Percentiles rank a stretch among this genome's conserved stretches.
Conservation (phyloP, 2,797 vertebrate genomes). For the Pseudochirops corinnae region DNA sequence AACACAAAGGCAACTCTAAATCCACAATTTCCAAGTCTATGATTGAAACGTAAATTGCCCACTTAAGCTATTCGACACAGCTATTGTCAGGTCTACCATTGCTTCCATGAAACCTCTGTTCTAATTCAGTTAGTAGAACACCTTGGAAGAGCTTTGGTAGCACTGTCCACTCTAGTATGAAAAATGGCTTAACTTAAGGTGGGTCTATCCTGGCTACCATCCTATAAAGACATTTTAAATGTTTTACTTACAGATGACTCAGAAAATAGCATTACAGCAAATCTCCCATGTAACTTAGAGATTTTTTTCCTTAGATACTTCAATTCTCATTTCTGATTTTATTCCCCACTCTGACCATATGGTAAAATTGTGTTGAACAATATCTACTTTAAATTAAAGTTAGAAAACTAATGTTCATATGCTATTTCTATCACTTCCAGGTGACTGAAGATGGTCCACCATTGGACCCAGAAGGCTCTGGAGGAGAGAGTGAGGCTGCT, state of each 20-base stretch:
- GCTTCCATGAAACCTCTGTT: slow-evolving; percentile 71
- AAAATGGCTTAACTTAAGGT: slow-evolving; percentile 6
- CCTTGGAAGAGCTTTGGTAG: slow-evolving; percentile 29
- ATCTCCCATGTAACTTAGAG: neutral
- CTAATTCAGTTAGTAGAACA: slow-evolving; percentile 73
- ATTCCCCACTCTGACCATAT: neutral
- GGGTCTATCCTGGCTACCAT: slow-evolving; percentile 23
- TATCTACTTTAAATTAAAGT: no score
- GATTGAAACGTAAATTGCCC: neutral
- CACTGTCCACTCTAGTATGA: neutral
- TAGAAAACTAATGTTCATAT: no score
- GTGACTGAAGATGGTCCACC: no score
- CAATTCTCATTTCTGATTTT: neutral
- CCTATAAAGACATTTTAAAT: neutral
- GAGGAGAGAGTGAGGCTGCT: no score
- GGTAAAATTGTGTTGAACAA: neutral
- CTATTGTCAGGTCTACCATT: slow-evolving; percentile 65
- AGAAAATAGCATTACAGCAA: neutral
- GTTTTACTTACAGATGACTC: neutral
- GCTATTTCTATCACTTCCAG: no score
- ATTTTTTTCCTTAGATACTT: neutral
- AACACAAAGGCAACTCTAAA: neutral
- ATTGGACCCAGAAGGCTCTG: no score
- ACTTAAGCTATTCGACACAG: slow-evolving; percentile 56
- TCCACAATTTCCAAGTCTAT: neutral